Percentiles rank a stretch among this genome's conserved stretches.
Evolutionary conservation across 2,888 invertebrate species (phyloP).

Genomic region (Calephelis perditalis): DNA sequence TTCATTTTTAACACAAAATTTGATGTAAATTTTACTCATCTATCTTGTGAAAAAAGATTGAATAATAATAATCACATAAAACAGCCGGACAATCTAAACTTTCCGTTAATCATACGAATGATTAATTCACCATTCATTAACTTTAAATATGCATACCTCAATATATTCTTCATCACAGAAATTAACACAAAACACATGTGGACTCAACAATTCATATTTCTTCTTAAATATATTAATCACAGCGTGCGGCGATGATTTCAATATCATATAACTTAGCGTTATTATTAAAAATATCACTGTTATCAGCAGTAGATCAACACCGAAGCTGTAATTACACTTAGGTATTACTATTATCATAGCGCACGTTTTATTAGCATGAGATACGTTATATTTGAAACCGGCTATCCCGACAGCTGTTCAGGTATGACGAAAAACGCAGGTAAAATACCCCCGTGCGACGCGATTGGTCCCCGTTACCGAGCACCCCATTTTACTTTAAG

Average conservation of each 20-base stretch:
- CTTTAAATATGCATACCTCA: conserved; percentile 2
- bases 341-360: conserved; percentile 16
- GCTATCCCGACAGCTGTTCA: conserved; percentile 11
- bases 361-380: conserved; percentile 18
- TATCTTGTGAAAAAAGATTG: too few species aligned
- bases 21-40: too few species aligned
- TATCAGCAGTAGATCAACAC: conserved; percentile 31
- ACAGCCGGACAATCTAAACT: too few species aligned
- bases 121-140: too few species aligned
- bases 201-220: conserved; percentile 44
- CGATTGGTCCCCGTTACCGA: conserved; percentile 1
- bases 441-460: background rate
- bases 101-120: too few species aligned
- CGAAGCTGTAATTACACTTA: conserved; percentile 23
- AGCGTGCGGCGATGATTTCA: conserved; percentile 41
- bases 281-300: conserved; percentile 36
- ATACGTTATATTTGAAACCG: conserved; percentile 6
- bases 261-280: conserved; percentile 35
- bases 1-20: too few species aligned
- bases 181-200: conserved; percentile 27
- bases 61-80: too few species aligned
- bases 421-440: conserved; percentile 1
- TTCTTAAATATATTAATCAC: conserved; percentile 39
- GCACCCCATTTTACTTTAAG: conserved; percentile 1
- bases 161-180: conserved; percentile 14